A percentile compares a stretch with the other conserved stretches of the same genome.
phyloP scores from a whole-genome alignment of 1,140 invertebrate species.

The Paralvinella palmiformis region DNA sequence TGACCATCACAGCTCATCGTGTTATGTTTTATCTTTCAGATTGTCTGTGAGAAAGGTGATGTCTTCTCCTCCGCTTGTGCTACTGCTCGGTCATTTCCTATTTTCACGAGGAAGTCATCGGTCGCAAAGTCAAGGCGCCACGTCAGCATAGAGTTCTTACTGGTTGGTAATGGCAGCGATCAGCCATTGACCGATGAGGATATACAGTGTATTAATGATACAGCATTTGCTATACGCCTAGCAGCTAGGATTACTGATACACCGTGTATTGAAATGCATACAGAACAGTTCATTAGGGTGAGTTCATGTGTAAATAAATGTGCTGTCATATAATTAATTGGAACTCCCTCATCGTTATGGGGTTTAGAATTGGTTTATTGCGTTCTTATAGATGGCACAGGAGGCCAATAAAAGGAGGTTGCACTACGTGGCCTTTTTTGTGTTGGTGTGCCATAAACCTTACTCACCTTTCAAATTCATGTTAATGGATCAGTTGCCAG shows the following conservation, averaged over 20 bases:
- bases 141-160: slow-evolving; percentile 59
- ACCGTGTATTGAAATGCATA: slow-evolving; percentile 79
- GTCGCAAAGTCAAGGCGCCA: slow-evolving; percentile 26
- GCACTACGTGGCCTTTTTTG: no score
- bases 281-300: slow-evolving; percentile 69
- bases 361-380: no score
- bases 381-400: no score
- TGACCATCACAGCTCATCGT: neutral
- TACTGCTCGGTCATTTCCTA: slow-evolving; percentile 70
- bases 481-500: no score
- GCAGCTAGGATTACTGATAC: slow-evolving; percentile 75
- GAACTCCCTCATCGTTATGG: no score
- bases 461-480: no score
- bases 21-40: slow-evolving; percentile 50
- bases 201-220: slow-evolving; percentile 58
- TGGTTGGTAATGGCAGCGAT: slow-evolving; percentile 48
- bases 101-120: slow-evolving; percentile 61
- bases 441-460: no score
- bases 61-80: slow-evolving; percentile 72
- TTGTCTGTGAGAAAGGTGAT: slow-evolving; percentile 72
- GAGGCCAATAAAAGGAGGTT: no score
- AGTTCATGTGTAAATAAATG: slow-evolving; percentile 16
- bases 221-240: slow-evolving; percentile 62
- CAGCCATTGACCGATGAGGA: slow-evolving; percentile 55
- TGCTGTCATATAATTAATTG: no score